Evolutionary conservation across 2,113 vertebrate genomes (phyloP).

Genomic region (Mus spicilegus): DNA sequence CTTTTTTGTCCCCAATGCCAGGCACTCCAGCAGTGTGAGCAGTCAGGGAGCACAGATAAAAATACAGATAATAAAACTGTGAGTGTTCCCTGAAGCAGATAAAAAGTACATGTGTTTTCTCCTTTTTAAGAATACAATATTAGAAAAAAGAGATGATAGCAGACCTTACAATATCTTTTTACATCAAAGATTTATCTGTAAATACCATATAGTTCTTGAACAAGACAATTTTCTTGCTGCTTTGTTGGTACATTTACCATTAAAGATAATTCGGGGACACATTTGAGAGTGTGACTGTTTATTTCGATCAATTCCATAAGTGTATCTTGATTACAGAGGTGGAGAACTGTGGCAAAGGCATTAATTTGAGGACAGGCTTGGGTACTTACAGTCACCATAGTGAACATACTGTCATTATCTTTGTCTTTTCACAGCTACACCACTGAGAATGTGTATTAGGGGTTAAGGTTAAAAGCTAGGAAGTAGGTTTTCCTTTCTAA

Average conservation of each 20-base stretch:
- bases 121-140: constrained; percentile 34
- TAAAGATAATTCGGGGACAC: constrained; percentile 54
- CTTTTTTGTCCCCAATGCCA: constrained; percentile 64
- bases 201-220: constrained; percentile 33
- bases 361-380: constrained; percentile 1
- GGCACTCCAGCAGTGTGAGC: constrained; percentile 62
- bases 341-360: constrained; percentile 58
- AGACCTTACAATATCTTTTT: background rate
- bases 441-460: background rate
- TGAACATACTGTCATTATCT: background rate
- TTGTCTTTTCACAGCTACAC: background rate
- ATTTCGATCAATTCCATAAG: constrained; percentile 68
- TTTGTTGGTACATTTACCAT: constrained; percentile 55
- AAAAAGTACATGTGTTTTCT: constrained; percentile 29
- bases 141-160: constrained; percentile 30
- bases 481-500: background rate
- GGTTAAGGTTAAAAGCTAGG: background rate
- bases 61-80: constrained; percentile 63
- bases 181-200: constrained; percentile 23
- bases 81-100: constrained; percentile 48
- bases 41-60: constrained; percentile 36
- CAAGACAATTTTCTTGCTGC: constrained; percentile 24
- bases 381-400: background rate
- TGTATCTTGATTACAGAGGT: constrained; percentile 71
- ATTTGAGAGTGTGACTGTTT: constrained; percentile 58